These are phyloP conservation scores for Drosophila lutescens DNA, from an alignment of 2,888 invertebrate genomes.

Conservation along the genomic window DNA sequence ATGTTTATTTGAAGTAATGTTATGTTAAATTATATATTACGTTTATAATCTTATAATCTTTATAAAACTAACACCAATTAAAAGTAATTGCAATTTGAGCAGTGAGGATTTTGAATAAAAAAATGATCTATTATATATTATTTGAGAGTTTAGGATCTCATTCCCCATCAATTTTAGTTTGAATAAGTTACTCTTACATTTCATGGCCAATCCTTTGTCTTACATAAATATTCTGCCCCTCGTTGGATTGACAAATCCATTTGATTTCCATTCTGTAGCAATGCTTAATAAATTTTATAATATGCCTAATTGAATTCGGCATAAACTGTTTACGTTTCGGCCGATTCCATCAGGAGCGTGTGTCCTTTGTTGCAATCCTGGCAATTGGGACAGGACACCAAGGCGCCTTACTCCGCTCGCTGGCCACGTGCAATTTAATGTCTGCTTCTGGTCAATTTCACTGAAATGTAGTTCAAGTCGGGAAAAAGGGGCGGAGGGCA, in stretches of 20 bases:
- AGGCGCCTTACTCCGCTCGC: slow-evolving; percentile 26
- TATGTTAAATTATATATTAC: background rate
- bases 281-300: slow-evolving; percentile 11
- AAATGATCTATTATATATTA: no score
- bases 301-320: slow-evolving; percentile 35
- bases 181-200: no score
- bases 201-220: no score
- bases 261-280: slow-evolving; percentile 8
- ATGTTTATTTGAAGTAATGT: background rate
- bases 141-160: no score
- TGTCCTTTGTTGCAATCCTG: slow-evolving; percentile 11
- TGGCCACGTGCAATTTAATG: slow-evolving; percentile 47
- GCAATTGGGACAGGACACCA: slow-evolving; percentile 22
- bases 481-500: slow-evolving; percentile 11
- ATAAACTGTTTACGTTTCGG: slow-evolving; percentile 20
- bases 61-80: no score
- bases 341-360: background rate
- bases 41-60: no score
- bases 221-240: no score
- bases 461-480: slow-evolving; percentile 60
- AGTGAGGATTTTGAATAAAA: no score
- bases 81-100: no score
- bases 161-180: no score
- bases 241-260: background rate
- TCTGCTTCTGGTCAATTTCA: slow-evolving; percentile 62